Evolutionary conservation across 2,797 vertebrate genomes (phyloP), one percentile per base, ranked within the genome.

Genomic region (Alectoris magna): DNA sequence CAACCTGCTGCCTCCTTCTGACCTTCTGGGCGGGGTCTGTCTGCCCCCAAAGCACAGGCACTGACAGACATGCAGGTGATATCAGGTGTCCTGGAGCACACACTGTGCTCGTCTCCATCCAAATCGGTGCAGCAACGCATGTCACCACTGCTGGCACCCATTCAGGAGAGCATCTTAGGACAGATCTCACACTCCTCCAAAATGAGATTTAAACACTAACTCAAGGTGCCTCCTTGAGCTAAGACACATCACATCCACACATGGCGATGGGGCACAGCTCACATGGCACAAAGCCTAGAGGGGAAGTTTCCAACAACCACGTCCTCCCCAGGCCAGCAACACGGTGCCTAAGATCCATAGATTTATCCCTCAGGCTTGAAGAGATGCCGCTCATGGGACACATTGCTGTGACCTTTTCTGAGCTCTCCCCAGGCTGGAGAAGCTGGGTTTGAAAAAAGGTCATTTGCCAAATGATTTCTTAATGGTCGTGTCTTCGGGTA

Each of bases 1-100:
- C 84, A 89, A 90, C 64, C 87, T 92, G 79, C 89, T 80, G 60
- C 64, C 88, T 92, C 44, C 87, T 92, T 3, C 64, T 29, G 84
- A 46, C 91, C 88, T 85, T 93, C 95, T 96, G 96, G 86, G 94
- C 90, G 94, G 86, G 38, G 75, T 84, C 91, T 95, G 93, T 88
- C 88, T 68, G 5, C 70, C 58, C 86, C 82, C 38, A 11, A 22
- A 71, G 88, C 76, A 18, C 17, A 5, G 43, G 23, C 23, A 24
- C 23, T 49, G 13, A 49, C 85, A 87, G 87, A 59, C 87, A 72
- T 17, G 69, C 72, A 79, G 81, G 84, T 76, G 74, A 3, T 5
- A 1, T 3, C 62, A 31, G 71, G 34, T 56, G 64, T 81, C 84
- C 75, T 66, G 85, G 73, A 74, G 78, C 75, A 80, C 71, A 1